phyloP scores from a whole-genome alignment of 53 echinoderm and acorn worm genomes.

The Holothuria leucospilota region DNA sequence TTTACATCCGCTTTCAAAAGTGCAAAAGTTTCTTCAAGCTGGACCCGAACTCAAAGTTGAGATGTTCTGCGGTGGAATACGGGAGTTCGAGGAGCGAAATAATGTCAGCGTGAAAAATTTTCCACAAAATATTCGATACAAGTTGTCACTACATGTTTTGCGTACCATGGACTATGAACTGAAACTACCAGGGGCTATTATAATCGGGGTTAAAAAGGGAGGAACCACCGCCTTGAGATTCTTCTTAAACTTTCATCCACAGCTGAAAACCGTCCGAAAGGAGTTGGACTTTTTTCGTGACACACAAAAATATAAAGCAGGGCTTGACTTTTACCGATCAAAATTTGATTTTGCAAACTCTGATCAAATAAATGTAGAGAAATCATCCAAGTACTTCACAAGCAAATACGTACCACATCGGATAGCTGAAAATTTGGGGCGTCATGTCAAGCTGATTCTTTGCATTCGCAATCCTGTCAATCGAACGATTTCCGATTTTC shows the following conservation, averaged over 20 bases:
- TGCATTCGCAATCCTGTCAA: constrained; percentile 80
- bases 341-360: constrained; percentile 70
- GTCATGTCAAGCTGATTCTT: constrained; percentile 69
- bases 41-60: no score
- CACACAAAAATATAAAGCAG: constrained; percentile 55
- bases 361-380: constrained; percentile 69
- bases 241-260: constrained; percentile 5
- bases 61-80: no score
- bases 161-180: not conserved
- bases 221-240: constrained; percentile 25
- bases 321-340: constrained; percentile 77
- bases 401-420: constrained; percentile 57
- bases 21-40: no score
- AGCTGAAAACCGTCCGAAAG: not conserved
- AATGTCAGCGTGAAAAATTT: not conserved
- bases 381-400: constrained; percentile 83
- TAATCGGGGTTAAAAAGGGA: constrained; percentile 4
- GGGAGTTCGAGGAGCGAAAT: no score
- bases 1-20: no score
- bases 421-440: constrained; percentile 69
- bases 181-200: constrained; percentile 4
- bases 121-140: not conserved
- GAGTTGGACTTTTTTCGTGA: constrained; percentile 16
- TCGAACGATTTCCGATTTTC: constrained; percentile 76
- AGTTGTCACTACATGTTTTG: constrained; percentile 4